A percentile compares a stretch with the other conserved stretches of the same genome.
phyloP scores from a whole-genome alignment of 35 echinoderm and acorn worm genomes.

The Apostichopus californicus region DNA sequence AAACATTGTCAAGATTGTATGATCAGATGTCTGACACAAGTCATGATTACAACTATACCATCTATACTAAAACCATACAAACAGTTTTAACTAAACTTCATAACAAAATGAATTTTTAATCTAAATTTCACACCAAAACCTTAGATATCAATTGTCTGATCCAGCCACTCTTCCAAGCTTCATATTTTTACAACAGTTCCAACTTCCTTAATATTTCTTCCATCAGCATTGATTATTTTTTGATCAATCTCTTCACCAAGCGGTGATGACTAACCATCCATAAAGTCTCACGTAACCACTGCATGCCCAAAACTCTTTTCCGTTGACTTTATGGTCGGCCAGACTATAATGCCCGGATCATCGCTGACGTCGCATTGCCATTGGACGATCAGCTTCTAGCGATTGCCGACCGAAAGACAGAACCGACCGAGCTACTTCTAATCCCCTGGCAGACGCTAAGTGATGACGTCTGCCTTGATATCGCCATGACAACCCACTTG shows the following conservation, averaged over 20 bases:
- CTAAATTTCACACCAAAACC: no score
- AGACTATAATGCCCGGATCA: slow-evolving; percentile 23
- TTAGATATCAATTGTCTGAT: background rate
- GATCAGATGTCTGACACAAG: no score
- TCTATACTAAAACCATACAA: no score
- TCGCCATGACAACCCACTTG: slow-evolving; percentile 30
- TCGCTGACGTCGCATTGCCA: slow-evolving; percentile 12
- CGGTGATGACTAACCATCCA: background rate
- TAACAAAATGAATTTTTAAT: no score
- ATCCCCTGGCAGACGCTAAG: slow-evolving; percentile 25
- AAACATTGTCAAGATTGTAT: no score
- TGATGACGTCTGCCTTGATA: slow-evolving; percentile 46
- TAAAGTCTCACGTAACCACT: slow-evolving; percentile 1
- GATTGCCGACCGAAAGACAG: background rate
- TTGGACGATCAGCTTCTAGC: slow-evolving; percentile 23
- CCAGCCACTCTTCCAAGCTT: background rate
- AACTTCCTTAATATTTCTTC: background rate
- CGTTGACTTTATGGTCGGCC: background rate
- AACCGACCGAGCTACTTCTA: slow-evolving; percentile 20
- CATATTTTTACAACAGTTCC: background rate
- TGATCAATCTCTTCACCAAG: background rate
- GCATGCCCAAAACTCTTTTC: background rate
- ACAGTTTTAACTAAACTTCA: no score
- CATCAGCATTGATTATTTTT: background rate
- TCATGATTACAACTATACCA: no score